These are phyloP conservation scores for Neostethus bicornis DNA, from an alignment of 2,797 vertebrate genomes.

Conservation along the genomic window DNA sequence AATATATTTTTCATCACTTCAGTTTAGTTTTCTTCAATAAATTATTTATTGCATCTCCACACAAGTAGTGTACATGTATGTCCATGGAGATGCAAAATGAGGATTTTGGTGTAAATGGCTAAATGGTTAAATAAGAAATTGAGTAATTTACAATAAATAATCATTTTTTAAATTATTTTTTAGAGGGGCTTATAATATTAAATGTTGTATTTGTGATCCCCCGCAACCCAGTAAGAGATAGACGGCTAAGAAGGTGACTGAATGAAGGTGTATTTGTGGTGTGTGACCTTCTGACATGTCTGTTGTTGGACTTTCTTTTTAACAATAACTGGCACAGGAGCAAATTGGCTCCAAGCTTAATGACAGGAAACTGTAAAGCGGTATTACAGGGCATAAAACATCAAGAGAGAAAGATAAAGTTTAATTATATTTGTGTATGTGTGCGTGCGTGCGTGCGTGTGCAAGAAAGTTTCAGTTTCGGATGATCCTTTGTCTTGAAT, in stretches of 20 bases:
- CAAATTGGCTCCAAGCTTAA: constrained; percentile 2
- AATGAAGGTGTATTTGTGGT: no score
- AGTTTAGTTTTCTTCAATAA: not conserved
- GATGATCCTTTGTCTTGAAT: constrained; percentile 55
- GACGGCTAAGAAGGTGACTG: no score
- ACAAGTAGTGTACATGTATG: not conserved
- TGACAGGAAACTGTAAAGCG: constrained; percentile 1
- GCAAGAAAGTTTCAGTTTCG: constrained; percentile 34
- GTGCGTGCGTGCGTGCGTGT: not conserved
- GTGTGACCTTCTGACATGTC: no score
- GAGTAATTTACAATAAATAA: no score
- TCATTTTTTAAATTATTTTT: constrained; percentile 23
- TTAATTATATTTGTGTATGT: not conserved
- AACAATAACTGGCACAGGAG: constrained; percentile 11
- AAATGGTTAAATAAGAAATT: no score
- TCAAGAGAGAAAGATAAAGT: constrained; percentile 1
- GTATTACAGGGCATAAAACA: constrained; percentile 5
- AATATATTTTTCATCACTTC: not conserved
- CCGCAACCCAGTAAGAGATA: no score
- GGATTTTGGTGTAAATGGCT: no score
- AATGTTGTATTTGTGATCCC: constrained; percentile 8
- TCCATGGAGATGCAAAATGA: constrained; percentile 5
- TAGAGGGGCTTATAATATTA: constrained; percentile 28
- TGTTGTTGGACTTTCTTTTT: constrained; percentile 1
- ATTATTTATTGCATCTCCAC: constrained; percentile 6